A percentile compares a stretch with the other conserved stretches of the same genome.
Conservation (phyloP, 2,797 vertebrate genomes). For the Lutjanus campechanus region DNA sequence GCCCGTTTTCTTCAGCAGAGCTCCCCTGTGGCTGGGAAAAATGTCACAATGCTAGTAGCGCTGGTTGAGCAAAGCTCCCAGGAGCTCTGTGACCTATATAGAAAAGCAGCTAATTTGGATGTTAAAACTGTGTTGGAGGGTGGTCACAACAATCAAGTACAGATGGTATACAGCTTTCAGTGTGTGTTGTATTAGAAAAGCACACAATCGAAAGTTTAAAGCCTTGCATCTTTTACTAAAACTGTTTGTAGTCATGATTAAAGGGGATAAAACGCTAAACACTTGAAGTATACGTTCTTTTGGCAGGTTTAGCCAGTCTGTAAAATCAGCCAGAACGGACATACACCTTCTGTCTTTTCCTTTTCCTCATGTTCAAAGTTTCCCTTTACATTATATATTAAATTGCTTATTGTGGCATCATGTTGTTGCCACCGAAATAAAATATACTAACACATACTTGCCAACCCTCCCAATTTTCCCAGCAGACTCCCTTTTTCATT, state of each 20-base stretch:
- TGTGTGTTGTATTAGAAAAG: background rate
- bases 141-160: constrained; percentile 56
- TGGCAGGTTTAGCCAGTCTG: too few species aligned
- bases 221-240: background rate
- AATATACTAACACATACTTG: background rate
- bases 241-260: background rate
- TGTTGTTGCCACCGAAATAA: constrained; percentile 12
- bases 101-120: constrained; percentile 66
- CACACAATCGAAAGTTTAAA: background rate
- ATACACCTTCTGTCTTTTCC: background rate
- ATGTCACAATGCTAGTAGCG: constrained; percentile 69
- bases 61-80: constrained; percentile 61
- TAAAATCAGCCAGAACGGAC: constrained; percentile 9
- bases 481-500: too few species aligned
- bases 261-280: background rate
- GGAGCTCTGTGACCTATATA: constrained; percentile 72
- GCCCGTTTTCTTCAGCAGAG: constrained; percentile 39
- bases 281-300: background rate
- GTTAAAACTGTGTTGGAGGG: constrained; percentile 50
- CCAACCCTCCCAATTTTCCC: too few species aligned
- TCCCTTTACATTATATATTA: background rate
- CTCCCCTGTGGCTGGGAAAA: constrained; percentile 66
- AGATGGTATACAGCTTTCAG: background rate
- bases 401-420: background rate
- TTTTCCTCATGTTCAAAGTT: background rate